Base-by-base conservation (phyloP, 2,113 vertebrate genomes). In the Proteles cristata region DNA sequence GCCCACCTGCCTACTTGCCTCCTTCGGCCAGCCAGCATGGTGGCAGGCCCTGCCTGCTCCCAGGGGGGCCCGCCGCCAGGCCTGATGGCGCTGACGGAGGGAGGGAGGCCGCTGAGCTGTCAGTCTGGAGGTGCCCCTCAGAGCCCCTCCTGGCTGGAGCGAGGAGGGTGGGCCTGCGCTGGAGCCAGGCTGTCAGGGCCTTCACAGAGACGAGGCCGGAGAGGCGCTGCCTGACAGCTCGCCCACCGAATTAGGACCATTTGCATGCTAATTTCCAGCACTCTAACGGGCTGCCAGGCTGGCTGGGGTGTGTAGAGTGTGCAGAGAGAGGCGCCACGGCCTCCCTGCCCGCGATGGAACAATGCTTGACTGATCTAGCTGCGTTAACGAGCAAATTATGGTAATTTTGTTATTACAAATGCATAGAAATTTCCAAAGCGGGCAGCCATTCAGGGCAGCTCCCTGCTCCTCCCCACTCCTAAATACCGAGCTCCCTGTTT, bases 321-420 rank as follows among this genome's bases (percentile, higher is more conserved):
- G 73, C 98, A 97, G 98, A 98, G 98, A 95, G 90, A 97, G 97
- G 90, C 98, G 81, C 97, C 12, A 83, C 76, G 94, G 98, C 98
- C 98, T 98, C 98, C 97, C 98, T 97, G 73, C 98, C 98, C 98
- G 95, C 26, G 28, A 98, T 97, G 98, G 98, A 99, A 99, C 98
- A 99, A 99, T 99, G 99, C 99, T 99, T 99, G 99, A 99, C 99
- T 99, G 99, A 99, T 99, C 98, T 99, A 99, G 98, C 98, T 98
- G 98, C 97, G 98, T 99, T 99, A 99, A 99, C 98, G 99, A 99
- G 99, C 98, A 99, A 99, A 99, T 99, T 99, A 99, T 99, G 99
- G 98, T 99, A 99, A 99, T 99, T 99, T 98, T 99, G 98, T 99
- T 99, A 99, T 99, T 99, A 99, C 99, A 99, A 99, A 99, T 99